Conservation (phyloP, 2,888 invertebrate species). For the Eugnorisma glareosa region DNA sequence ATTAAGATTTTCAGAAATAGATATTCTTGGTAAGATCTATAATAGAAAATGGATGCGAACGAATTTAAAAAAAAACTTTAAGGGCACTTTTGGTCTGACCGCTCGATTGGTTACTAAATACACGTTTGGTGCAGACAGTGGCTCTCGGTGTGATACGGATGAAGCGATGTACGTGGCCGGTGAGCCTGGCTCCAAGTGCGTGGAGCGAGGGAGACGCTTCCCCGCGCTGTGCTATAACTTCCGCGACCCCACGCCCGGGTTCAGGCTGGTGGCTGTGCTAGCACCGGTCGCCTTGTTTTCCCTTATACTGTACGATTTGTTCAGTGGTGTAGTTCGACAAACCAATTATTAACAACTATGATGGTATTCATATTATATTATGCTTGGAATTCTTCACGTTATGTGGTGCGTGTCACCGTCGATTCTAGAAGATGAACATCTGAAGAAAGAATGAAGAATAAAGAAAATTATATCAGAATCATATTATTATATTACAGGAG, state of each 20-base stretch:
- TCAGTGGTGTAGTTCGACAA: conserved; percentile 85
- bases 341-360: conserved; percentile 72
- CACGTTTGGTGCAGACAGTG: conserved; percentile 76
- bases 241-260: conserved; percentile 82
- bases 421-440: not conserved
- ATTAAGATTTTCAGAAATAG: conserved; percentile 72
- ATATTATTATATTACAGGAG: not conserved
- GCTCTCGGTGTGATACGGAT: conserved; percentile 78
- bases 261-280: conserved; percentile 82
- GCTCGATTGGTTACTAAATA: conserved; percentile 82
- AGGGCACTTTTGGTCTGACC: conserved; percentile 77
- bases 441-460: not conserved
- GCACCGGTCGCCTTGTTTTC: conserved; percentile 84
- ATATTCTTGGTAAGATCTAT: conserved; percentile 76
- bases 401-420: not conserved
- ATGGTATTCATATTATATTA: not conserved
- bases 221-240: conserved; percentile 82
- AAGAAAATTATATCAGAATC: not conserved
- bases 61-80: conserved; percentile 63
- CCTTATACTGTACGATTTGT: conserved; percentile 85
- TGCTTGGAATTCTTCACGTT: not conserved
- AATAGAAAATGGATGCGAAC: conserved; percentile 73
- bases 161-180: conserved; percentile 80
- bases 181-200: conserved; percentile 78
- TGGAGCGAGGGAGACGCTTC: conserved; percentile 79